Evolutionary conservation across 2,113 vertebrate genomes (phyloP).

Genomic region (Connochaetes taurinus): DNA sequence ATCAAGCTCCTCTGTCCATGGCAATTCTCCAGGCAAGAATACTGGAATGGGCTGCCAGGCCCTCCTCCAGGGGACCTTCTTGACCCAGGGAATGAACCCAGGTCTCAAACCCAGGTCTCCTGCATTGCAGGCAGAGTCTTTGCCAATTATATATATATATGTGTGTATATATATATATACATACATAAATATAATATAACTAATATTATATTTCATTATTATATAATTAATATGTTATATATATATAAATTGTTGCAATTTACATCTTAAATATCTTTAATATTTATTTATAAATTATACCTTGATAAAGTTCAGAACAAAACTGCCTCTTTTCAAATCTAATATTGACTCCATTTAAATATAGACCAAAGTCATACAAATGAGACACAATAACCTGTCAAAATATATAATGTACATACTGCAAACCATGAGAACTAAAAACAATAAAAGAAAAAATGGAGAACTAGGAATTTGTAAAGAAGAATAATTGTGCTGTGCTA

Average conservation of each 20-base stretch:
- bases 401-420: background rate
- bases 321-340: background rate
- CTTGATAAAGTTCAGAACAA: background rate
- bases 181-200: background rate
- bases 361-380: background rate
- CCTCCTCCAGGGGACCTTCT: background rate
- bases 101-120: background rate
- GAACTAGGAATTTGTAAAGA: background rate
- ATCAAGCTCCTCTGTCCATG: background rate
- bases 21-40: background rate
- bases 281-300: background rate
- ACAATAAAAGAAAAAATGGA: background rate
- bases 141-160: background rate
- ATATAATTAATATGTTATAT: background rate
- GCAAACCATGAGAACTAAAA: background rate
- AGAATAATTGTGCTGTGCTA: background rate
- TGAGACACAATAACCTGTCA: background rate
- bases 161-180: too few species aligned
- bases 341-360: background rate
- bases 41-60: background rate
- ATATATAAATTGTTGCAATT: background rate
- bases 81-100: background rate
- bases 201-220: background rate
- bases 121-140: background rate
- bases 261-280: background rate